Evolutionary conservation across 2,888 invertebrate species (phyloP), one percentile per base, ranked within the genome.

Genomic region (Caenorhabditis imperialis): DNA sequence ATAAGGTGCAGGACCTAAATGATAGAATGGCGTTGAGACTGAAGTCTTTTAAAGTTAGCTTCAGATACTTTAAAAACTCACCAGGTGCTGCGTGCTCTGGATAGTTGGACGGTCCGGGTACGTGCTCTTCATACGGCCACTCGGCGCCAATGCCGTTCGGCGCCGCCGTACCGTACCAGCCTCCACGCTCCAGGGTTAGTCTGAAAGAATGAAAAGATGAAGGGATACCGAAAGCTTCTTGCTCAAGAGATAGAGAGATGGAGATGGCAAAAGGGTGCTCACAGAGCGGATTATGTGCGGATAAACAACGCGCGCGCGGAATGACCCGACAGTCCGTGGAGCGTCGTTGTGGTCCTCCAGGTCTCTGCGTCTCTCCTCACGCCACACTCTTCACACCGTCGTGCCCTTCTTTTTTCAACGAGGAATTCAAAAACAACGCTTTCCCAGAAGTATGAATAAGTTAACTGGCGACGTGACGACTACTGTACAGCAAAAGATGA

Each of bases 81-180:
- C 69, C 69, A 23, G 71, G 57, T 14, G 62, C 62, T 35, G 53
- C 45, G 18, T 45, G 33, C 4, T 67, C 74, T 22, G 67, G 67
- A 44, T 74, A 74, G 51, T 74, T 67, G 5, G 74, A 74, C 14
- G 74, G 67, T 45, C 74, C 74, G 14, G 74, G 74, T n/a, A 73
- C 73, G 22, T 72, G 62, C 35, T 53, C 55, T 30, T 57, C 53
- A 45, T 63, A 72, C 23, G 48, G 38, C 55, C 60, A 53, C 1
- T 62, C 57, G 50, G 25, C 48, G 20, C 42, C 61, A n/a, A 55
- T 42, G 54, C 70, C 63, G 54, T 58, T 40, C 18, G 35, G 37
- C 40, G 37, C 12, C 30, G 53, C 42, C 20, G 16, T 16, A 37
- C 73, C 60, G 73, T 60, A 58, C 65, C 65, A 73, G 54, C 65